These are phyloP conservation scores for Puntigrus tetrazona DNA, from an alignment of 2,113 vertebrate species.

Conservation along the genomic window DNA sequence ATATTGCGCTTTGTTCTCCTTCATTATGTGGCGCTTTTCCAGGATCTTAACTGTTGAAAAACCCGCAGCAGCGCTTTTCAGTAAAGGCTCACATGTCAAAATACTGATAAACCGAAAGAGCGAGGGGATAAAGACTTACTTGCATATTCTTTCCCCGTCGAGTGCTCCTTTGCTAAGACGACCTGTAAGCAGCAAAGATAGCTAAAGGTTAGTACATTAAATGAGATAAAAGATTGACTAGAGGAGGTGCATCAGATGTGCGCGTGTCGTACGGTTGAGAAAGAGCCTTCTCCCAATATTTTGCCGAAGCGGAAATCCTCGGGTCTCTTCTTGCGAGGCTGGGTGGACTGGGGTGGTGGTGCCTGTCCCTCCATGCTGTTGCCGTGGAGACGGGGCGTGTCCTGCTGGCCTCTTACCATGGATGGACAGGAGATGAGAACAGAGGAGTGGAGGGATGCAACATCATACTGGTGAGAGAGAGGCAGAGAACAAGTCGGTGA, in stretches of 20 bases:
- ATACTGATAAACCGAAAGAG: not conserved
- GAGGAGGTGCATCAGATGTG: not conserved
- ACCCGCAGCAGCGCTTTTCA: constrained; percentile 4
- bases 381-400: constrained; percentile 65
- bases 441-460: constrained; percentile 93
- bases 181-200: constrained; percentile 75
- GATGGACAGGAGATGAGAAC: constrained; percentile 96
- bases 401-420: constrained; percentile 95
- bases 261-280: constrained; percentile 84
- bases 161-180: constrained; percentile 92
- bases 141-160: constrained; percentile 95
- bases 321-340: constrained; percentile 93
- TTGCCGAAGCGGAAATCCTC: constrained; percentile 98
- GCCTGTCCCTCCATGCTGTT: constrained; percentile 84
- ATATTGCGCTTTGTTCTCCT: constrained; percentile 97
- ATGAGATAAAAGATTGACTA: too few species aligned
- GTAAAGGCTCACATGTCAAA: not conserved
- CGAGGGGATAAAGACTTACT: constrained; percentile 78
- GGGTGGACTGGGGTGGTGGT: constrained; percentile 73
- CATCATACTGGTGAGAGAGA: constrained; percentile 85
- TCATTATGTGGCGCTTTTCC: constrained; percentile 98
- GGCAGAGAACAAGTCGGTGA: not conserved
- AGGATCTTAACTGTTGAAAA: constrained; percentile 91
- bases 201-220: constrained; percentile 1
- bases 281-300: constrained; percentile 97